A percentile compares a stretch with the other conserved stretches of the same genome.
Conservation (phyloP, 2,797 vertebrate species). For the Notamacropus eugenii region DNA sequence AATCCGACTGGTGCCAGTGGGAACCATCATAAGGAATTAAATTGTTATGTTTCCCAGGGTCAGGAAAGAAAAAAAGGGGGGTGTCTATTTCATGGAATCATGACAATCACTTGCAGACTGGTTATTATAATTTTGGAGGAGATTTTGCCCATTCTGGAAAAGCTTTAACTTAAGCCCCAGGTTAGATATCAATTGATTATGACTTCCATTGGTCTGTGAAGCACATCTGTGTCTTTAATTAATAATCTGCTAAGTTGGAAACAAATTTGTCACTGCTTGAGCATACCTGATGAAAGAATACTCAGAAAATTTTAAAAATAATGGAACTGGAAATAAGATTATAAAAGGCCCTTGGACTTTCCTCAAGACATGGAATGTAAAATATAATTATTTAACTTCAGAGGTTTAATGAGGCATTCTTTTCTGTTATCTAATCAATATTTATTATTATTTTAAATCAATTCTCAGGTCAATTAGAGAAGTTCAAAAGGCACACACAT, state of each 20-base stretch:
- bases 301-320: constrained; percentile 67
- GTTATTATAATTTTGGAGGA: constrained; percentile 42
- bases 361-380: constrained; percentile 69
- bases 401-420: constrained; percentile 65
- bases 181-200: constrained; percentile 58
- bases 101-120: constrained; percentile 47
- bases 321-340: constrained; percentile 67
- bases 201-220: constrained; percentile 63
- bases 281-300: constrained; percentile 63
- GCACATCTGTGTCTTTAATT: constrained; percentile 75
- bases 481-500: background rate
- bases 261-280: constrained; percentile 69
- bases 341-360: constrained; percentile 68
- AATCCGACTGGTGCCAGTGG: constrained; percentile 55
- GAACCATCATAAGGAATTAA: constrained; percentile 50
- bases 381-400: constrained; percentile 73
- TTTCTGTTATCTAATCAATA: constrained; percentile 58
- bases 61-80: constrained; percentile 55
- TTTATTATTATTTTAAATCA: constrained; percentile 45
- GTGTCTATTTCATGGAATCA: constrained; percentile 67
- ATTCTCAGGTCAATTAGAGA: background rate
- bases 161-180: constrained; percentile 32
- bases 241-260: constrained; percentile 64
- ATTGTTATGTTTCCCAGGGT: constrained; percentile 68
- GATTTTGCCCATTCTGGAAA: constrained; percentile 60